Conservation (phyloP, 2,797 vertebrate genomes). For the Ibycter americanus region DNA sequence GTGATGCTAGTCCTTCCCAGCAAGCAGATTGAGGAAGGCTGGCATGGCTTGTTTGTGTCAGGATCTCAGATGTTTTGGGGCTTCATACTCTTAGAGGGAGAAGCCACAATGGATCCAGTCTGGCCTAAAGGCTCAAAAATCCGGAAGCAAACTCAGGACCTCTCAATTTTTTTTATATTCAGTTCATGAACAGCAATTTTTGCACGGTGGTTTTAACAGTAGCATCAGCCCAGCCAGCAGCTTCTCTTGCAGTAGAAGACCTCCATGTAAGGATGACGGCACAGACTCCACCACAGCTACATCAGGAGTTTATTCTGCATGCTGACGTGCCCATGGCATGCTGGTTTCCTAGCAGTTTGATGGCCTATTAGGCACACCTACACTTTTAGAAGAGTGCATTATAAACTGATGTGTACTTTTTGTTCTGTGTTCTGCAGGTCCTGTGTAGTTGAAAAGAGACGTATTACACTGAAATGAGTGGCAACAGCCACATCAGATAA, state of each 20-base stretch:
- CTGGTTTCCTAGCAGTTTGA: not conserved
- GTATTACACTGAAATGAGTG: not conserved
- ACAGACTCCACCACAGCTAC: not conserved
- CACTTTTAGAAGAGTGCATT: not conserved
- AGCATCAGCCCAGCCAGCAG: accelerated
- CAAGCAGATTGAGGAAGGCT: not conserved
- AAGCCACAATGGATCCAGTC: not conserved
- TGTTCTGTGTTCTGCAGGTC: not conserved
- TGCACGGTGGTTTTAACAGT: accelerated
- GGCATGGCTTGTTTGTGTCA: not conserved
- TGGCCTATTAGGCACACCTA: not conserved
- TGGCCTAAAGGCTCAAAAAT: not conserved
- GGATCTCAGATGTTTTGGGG: not conserved
- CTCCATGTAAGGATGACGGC: not conserved
- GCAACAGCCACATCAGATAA: conserved; percentile 7
- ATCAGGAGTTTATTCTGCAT: not conserved
- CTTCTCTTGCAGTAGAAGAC: not conserved
- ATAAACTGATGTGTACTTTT: not conserved
- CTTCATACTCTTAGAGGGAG: not conserved
- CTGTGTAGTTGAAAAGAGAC: not conserved
- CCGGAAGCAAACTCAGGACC: not conserved
- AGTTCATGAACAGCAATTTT: not conserved
- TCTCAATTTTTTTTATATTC: not conserved
- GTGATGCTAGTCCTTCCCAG: not conserved
- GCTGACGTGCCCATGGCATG: accelerated